A percentile compares a stretch with the other conserved stretches of the same genome.
Conservation (phyloP, 1,140 invertebrate genomes). For the Drosophila leontia region DNA sequence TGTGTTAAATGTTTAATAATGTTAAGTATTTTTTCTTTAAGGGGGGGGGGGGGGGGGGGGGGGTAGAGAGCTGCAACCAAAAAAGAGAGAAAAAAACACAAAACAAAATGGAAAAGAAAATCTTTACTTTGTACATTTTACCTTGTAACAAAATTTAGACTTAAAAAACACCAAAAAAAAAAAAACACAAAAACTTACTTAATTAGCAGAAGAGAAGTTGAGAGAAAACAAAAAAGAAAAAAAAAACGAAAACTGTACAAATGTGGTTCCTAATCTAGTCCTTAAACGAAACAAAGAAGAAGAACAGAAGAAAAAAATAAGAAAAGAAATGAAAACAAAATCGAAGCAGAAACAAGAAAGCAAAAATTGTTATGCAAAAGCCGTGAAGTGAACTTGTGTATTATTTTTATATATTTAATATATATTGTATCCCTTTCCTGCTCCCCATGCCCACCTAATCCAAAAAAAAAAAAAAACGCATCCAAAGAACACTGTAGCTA, state of each 20-base stretch:
- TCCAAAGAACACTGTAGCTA: conserved; percentile 73
- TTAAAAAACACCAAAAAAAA: conserved; percentile 14
- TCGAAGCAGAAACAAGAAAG: conserved; percentile 8
- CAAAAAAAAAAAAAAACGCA: conserved; percentile 26
- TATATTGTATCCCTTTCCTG: conserved; percentile 26
- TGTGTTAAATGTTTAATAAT: conserved; percentile 7
- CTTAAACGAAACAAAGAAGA: conserved; percentile 47
- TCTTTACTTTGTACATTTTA: conserved; percentile 68
- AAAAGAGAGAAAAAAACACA: conserved; percentile 15
- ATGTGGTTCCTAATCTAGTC: conserved; percentile 85
- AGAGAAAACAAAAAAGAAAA: conserved; percentile 58
- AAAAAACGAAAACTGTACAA: conserved; percentile 78
- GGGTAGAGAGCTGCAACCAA: conserved; percentile 50
- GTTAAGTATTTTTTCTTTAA: not conserved
- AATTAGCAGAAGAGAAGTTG: conserved; percentile 32
- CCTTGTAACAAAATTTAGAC: conserved; percentile 52
- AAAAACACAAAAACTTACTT: conserved; percentile 16
- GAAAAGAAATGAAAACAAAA: not conserved
- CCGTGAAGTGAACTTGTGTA: conserved; percentile 56
- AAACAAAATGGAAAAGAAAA: conserved; percentile 11
- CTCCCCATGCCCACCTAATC: conserved; percentile 11
- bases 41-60: not conserved
- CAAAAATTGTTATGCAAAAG: conserved; percentile 49
- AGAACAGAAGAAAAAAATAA: conserved; percentile 9
- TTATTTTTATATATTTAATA: conserved; percentile 47